Conservation (phyloP, 2,888 invertebrate genomes). For the Tenthredo scrophulariae region DNA sequence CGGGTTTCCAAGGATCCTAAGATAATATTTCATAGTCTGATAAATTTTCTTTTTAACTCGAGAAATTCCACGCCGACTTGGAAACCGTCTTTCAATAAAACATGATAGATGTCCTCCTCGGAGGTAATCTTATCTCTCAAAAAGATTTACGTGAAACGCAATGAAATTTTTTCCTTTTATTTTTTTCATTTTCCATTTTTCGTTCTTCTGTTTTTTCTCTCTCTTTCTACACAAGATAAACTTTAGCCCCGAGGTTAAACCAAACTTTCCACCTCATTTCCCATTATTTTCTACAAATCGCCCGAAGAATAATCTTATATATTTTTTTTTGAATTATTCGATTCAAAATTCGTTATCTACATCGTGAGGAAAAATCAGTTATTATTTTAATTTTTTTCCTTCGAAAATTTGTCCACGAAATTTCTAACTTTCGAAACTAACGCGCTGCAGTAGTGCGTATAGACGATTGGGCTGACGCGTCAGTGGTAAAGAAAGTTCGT, state of each 20-base stretch:
- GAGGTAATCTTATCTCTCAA: conserved; percentile 21
- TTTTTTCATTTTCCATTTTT: too few relatives aligned
- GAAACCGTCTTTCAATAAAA: conserved; percentile 41
- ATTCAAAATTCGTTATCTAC: neutral
- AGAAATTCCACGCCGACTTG: conserved; percentile 23
- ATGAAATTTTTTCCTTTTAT: neutral
- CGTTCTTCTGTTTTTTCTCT: neutral
- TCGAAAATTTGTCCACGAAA: neutral
- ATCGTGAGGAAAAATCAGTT: neutral
- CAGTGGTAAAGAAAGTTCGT: neutral
- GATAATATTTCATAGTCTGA: conserved; percentile 46
- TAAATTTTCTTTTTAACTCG: conserved; percentile 34
- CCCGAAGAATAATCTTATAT: neutral
- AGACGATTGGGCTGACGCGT: neutral
- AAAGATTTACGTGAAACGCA: neutral
- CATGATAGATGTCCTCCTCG: conserved; percentile 24
- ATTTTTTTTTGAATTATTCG: neutral
- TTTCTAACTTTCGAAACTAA: neutral
- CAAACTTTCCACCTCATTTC: neutral
- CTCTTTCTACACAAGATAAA: neutral
- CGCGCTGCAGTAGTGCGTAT: neutral
- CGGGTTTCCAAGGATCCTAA: conserved; percentile 33
- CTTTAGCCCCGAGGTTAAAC: neutral
- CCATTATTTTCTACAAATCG: neutral
- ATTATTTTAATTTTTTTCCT: neutral